These are phyloP conservation scores for Frankliniella fusca DNA, from an alignment of 2,888 invertebrate species.

Conservation along the genomic window DNA sequence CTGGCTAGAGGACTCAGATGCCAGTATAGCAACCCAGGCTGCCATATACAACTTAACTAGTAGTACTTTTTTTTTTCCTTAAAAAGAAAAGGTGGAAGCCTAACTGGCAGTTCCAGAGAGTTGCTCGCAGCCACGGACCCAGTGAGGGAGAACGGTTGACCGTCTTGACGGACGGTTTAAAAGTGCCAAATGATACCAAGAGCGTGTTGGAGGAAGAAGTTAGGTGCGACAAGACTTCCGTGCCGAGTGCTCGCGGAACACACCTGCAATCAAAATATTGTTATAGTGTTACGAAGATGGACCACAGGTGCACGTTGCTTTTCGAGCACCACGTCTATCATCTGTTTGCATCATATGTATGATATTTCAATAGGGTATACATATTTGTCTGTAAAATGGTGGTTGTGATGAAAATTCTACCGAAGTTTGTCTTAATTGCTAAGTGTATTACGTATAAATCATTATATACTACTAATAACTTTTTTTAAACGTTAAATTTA, in stretches of 20 bases:
- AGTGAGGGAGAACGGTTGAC: background rate
- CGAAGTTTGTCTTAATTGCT: slow-evolving; percentile 1
- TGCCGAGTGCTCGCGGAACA: background rate
- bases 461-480: slow-evolving; percentile 14
- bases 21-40: slow-evolving; percentile 21
- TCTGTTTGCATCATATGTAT: slow-evolving; percentile 21
- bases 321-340: slow-evolving; percentile 8
- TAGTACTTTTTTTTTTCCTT: no score
- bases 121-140: no score
- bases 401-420: slow-evolving; percentile 19
- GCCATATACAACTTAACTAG: slow-evolving; percentile 7
- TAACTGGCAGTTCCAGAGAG: no score
- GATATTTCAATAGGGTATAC: slow-evolving; percentile 9
- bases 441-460: slow-evolving; percentile 12
- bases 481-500: slow-evolving; percentile 21
- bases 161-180: background rate
- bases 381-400: slow-evolving; percentile 17
- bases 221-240: slow-evolving; percentile 4
- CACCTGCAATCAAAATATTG: slow-evolving; percentile 21
- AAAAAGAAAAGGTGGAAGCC: no score
- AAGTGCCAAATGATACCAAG: slow-evolving; percentile 18
- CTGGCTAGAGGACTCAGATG: slow-evolving; percentile 10
- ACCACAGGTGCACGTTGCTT: slow-evolving; percentile 24
- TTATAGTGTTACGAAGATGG: slow-evolving; percentile 15
- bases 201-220: slow-evolving; percentile 5